A percentile compares a stretch with the other conserved stretches of the same genome.
Evolutionary conservation across 23 tunicate species (phyloP).

Genomic region (Styela clava): DNA sequence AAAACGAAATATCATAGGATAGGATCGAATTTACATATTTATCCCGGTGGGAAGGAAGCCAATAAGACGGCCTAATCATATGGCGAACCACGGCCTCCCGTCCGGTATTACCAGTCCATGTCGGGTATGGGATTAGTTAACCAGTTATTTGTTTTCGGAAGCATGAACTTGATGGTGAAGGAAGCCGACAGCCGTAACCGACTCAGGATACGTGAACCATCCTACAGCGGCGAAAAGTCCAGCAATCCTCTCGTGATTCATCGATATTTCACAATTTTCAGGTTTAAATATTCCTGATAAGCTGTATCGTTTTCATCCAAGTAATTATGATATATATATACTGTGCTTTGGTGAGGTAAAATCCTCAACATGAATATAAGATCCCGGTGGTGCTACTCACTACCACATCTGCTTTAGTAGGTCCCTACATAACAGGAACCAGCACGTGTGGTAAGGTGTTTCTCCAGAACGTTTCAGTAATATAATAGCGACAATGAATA

Average conservation of each 20-base stretch:
- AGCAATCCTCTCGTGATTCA: background rate
- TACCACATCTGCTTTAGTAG: slow-evolving; percentile 33
- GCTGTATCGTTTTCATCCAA: slow-evolving; percentile 30
- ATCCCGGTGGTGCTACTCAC: slow-evolving; percentile 42
- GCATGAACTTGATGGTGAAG: too few relatives aligned
- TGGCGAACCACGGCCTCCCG: too few relatives aligned
- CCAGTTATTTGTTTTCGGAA: too few relatives aligned
- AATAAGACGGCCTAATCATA: too few relatives aligned
- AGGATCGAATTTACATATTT: too few relatives aligned
- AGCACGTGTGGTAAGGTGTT: slow-evolving; percentile 25
- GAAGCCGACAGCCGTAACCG: too few relatives aligned
- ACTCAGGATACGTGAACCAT: too few relatives aligned
- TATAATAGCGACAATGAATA: slow-evolving; percentile 36
- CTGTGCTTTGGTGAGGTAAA: slow-evolving; percentile 23
- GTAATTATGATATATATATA: slow-evolving; percentile 30
- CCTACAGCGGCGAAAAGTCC: too few relatives aligned
- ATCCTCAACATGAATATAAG: slow-evolving; percentile 61
- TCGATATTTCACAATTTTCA: background rate
- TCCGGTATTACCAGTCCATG: too few relatives aligned
- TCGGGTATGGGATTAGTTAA: too few relatives aligned
- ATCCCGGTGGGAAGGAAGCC: too few relatives aligned
- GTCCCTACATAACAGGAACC: slow-evolving; percentile 71
- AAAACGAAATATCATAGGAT: too few relatives aligned
- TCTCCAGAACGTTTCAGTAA: slow-evolving; percentile 60
- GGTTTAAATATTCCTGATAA: slow-evolving; percentile 28